Conservation (phyloP, 2,888 invertebrate species). For the Ctena decussata region DNA sequence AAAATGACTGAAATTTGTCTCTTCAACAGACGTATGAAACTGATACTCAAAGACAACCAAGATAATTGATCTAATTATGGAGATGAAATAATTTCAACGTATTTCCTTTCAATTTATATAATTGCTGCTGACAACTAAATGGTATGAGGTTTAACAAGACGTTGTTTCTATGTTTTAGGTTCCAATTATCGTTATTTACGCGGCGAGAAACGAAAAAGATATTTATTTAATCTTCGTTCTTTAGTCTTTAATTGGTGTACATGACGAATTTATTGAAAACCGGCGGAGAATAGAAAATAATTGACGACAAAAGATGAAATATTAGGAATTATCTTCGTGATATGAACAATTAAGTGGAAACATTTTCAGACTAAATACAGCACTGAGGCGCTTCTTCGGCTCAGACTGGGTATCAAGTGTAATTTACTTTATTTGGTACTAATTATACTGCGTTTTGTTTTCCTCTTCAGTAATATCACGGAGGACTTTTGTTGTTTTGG, state of each 20-base stretch:
- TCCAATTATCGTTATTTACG: constrained; percentile 14
- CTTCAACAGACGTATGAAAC: neutral
- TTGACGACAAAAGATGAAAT: constrained; percentile 7
- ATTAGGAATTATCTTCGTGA: constrained; percentile 6
- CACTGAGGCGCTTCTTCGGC: neutral
- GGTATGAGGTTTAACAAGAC: constrained; percentile 12
- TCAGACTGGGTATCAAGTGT: neutral
- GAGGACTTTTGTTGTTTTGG: too few species aligned
- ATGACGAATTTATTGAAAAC: constrained; percentile 10
- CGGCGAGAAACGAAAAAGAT: constrained; percentile 14
- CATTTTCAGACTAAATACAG: neutral
- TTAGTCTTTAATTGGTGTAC: constrained; percentile 7
- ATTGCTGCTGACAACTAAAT: constrained; percentile 5
- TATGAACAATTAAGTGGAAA: constrained; percentile 7
- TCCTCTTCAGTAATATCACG: too few species aligned
- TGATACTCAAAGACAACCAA: constrained; percentile 1
- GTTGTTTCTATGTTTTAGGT: constrained; percentile 1
- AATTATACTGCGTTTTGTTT: too few species aligned
- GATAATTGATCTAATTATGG: constrained; percentile 8
- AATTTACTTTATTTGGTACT: neutral
- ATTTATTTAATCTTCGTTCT: constrained; percentile 8
- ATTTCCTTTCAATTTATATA: constrained; percentile 12
- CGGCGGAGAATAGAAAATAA: constrained; percentile 5
- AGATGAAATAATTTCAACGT: constrained; percentile 7
- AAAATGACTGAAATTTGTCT: neutral